Base-by-base conservation (phyloP, 2,888 invertebrate species). In the Athrips mouffetella region DNA sequence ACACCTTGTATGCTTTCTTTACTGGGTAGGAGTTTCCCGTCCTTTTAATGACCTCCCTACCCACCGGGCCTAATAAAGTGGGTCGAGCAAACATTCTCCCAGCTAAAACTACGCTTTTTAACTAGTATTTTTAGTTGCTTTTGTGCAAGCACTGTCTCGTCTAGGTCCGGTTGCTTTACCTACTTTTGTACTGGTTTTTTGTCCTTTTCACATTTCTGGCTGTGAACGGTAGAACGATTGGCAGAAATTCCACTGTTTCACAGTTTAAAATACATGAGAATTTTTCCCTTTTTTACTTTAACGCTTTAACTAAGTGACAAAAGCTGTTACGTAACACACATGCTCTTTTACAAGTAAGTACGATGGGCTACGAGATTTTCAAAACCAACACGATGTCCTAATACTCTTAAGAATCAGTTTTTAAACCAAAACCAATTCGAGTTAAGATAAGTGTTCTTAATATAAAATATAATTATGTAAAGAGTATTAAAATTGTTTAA, bases 81-180 rank as follows among this genome's bases (percentile, higher is more conserved):
- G 83, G 81, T 77, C 81, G 80, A 63, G 72, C 73, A 80, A 82
- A 82, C 82, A 82, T 77, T 75, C 66, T 63, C 65, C 64, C 60
- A 58, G 75, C 73, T 78, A 74, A 76, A 83, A 80, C 80, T 77
- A 77, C 78, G 74, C 75, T 79, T 82, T 80, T 82, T 77, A 80
- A 79, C 79, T 74, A 76, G 76, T 76, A 75, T 75, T 81, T 82
- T 80, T 75, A 74, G 78, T 79, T 75, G 73, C 70, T 80, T 78
- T 78, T 75, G 64, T 77, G 67, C 66, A 64, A 64, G 63, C 63
- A 54, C 63, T 75, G 72, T 76, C 72, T 76, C 66, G 67, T 63
- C 70, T 65, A 60, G 55, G 55, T 58, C 53, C 57, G 62, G 61
- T 58, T 65, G 65, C 59, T 66, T 67, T 60, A 50, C 62, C 58